Percentiles rank a stretch among this genome's conserved stretches.
phyloP scores from a whole-genome alignment of 2,888 invertebrate species.

The Nomada fabriciana region DNA sequence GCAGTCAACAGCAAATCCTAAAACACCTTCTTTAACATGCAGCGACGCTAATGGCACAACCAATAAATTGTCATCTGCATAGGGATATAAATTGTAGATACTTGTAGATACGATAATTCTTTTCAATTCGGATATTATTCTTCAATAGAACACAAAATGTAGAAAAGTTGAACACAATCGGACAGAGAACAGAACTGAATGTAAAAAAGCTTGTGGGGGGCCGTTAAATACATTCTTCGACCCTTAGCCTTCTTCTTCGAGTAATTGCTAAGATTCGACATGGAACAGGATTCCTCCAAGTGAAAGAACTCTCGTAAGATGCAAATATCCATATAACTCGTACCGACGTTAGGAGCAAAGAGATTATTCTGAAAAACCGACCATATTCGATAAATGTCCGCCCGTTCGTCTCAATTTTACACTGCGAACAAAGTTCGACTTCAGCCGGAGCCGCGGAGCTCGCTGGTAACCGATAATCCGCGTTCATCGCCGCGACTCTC shows the following conservation, averaged over 20 bases:
- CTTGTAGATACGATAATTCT: too few relatives aligned
- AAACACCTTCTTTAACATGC: neutral
- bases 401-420: slow-evolving; percentile 42
- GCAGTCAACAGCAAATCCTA: slow-evolving; percentile 6
- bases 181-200: too few relatives aligned
- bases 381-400: slow-evolving; percentile 16
- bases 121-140: neutral
- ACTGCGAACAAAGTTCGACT: slow-evolving; percentile 58
- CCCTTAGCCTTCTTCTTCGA: slow-evolving; percentile 23
- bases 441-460: slow-evolving; percentile 25
- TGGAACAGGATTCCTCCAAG: too few relatives aligned
- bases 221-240: too few relatives aligned
- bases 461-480: slow-evolving; percentile 65
- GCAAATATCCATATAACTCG: neutral
- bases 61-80: too few relatives aligned
- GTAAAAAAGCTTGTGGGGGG: too few relatives aligned
- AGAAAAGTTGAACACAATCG: too few relatives aligned
- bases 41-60: too few relatives aligned
- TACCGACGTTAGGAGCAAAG: neutral
- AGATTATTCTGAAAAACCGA: slow-evolving; percentile 1
- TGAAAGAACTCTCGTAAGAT: neutral
- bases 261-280: slow-evolving; percentile 8
- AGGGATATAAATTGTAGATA: too few relatives aligned
- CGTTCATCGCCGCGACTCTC: slow-evolving; percentile 62
- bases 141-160: neutral